A percentile compares a stretch with the other conserved stretches of the same genome.
Evolutionary conservation across 2,888 invertebrate species (phyloP).

Genomic region (Autographa pulchrina): DNA sequence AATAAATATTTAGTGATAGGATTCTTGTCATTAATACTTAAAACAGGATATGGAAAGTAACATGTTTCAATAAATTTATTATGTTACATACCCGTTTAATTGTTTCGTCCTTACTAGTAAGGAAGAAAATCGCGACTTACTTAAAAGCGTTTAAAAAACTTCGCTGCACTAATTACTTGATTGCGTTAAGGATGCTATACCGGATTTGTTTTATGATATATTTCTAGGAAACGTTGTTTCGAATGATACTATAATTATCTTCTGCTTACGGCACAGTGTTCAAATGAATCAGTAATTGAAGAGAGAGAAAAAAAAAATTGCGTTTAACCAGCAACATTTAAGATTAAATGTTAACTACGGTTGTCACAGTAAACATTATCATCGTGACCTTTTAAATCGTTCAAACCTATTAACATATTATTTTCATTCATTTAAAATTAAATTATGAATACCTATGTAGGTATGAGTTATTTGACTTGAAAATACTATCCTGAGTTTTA

Average conservation of each 20-base stretch:
- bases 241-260: constrained; percentile 18
- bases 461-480: too few species aligned
- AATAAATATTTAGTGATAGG: constrained; percentile 8
- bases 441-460: too few species aligned
- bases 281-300: not conserved
- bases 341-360: too few species aligned
- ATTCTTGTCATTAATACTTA: constrained; percentile 16
- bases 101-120: constrained; percentile 37
- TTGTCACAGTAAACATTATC: too few species aligned
- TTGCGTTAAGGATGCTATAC: constrained; percentile 52
- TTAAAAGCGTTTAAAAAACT: constrained; percentile 30
- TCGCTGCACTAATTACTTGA: constrained; percentile 16
- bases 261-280: constrained; percentile 8
- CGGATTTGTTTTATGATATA: constrained; percentile 49
- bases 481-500: too few species aligned
- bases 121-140: constrained; percentile 49
- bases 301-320: not conserved
- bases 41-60: constrained; percentile 44
- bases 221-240: constrained; percentile 60
- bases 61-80: constrained; percentile 32
- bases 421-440: too few species aligned
- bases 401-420: too few species aligned
- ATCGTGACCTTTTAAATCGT: too few species aligned
- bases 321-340: not conserved
- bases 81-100: constrained; percentile 42